phyloP scores from a whole-genome alignment of 1,140 invertebrate species.

The Bacillus rossius region DNA sequence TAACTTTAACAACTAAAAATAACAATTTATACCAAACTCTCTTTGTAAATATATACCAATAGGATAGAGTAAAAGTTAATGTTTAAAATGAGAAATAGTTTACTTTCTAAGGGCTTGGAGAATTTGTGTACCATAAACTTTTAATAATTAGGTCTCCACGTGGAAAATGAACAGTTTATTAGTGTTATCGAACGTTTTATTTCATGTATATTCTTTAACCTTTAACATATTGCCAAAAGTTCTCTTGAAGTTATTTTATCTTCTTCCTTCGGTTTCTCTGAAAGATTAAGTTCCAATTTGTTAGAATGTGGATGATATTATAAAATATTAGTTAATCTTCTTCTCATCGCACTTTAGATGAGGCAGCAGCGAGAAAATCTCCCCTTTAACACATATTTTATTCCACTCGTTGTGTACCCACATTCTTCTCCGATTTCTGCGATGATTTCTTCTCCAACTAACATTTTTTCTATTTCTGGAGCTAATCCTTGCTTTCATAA shows the following conservation, averaged over 20 bases:
- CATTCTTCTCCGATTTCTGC: constrained; percentile 7
- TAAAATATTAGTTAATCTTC: no score
- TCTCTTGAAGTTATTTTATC: constrained; percentile 13
- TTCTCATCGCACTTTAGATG: constrained; percentile 14
- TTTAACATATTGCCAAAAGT: constrained; percentile 21
- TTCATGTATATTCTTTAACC: constrained; percentile 10
- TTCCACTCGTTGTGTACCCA: constrained; percentile 10
- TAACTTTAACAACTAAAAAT: no score
- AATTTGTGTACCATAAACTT: no score
- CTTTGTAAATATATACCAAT: no score
- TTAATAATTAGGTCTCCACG: no score
- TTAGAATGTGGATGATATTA: constrained; percentile 3
- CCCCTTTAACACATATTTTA: constrained; percentile 9
- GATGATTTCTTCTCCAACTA: neutral
- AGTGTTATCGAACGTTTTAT: no score
- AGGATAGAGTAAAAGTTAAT: no score
- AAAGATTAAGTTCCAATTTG: neutral
- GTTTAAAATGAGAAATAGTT: no score
- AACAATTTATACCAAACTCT: no score
- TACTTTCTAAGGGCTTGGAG: no score
- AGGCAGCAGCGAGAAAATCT: constrained; percentile 7
- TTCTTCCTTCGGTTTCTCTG: constrained; percentile 9
- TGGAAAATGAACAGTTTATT: no score
- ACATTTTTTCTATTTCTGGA: neutral
- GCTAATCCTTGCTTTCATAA: no score